Percentiles rank a stretch among this genome's conserved stretches.
Evolutionary conservation across 2,113 vertebrate species (phyloP).

Genomic region (Rhegmatorhina hoffmannsi): DNA sequence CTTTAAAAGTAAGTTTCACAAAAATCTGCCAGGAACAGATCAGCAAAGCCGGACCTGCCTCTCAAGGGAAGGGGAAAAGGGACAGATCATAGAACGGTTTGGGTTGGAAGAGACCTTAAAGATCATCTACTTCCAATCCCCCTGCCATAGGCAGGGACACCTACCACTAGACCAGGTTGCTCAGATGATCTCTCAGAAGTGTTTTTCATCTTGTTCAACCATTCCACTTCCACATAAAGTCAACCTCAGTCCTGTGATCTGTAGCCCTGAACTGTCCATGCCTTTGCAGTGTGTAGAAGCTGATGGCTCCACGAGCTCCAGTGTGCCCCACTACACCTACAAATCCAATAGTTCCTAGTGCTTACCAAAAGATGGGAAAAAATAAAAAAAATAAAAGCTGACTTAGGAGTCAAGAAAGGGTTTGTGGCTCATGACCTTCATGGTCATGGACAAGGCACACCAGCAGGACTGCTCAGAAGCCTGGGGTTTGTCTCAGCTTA

Average conservation of each 20-base stretch:
- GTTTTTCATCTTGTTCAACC: neutral
- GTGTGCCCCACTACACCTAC: neutral
- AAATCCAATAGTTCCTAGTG: neutral
- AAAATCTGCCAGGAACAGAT: neutral
- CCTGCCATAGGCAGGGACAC: neutral
- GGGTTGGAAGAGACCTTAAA: neutral
- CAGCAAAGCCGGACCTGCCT: neutral
- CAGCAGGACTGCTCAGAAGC: neutral
- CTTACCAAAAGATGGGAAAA: neutral
- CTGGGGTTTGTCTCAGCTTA: neutral
- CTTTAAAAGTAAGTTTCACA: neutral
- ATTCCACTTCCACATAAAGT: neutral
- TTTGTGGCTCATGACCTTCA: neutral
- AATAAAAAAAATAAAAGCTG: too few relatives aligned
- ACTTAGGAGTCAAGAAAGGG: neutral
- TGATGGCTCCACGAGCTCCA: neutral
- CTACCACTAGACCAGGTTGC: neutral
- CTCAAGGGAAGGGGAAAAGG: neutral
- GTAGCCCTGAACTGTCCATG: neutral
- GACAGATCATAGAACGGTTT: neutral
- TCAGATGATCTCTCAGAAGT: neutral
- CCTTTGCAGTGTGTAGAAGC: accelerated
- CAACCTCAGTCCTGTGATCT: neutral
- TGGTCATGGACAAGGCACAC: neutral
- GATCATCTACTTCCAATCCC: neutral